Conservation (phyloP, 2,888 invertebrate genomes). For the Endomychus coccineus region DNA sequence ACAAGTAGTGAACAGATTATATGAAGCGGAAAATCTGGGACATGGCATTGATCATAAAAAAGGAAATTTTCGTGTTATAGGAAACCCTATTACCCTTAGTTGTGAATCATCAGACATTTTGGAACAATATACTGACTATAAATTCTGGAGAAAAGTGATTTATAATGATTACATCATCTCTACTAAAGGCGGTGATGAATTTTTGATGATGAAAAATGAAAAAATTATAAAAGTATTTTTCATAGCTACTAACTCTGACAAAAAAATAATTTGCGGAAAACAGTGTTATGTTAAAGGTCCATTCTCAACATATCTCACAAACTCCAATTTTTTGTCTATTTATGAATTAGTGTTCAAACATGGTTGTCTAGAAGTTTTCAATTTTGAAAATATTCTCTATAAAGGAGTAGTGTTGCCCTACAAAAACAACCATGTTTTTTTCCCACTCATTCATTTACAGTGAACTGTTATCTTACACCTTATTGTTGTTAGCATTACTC, state of each 20-base stretch:
- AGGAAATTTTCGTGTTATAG: no score
- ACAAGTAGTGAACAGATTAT: conserved; percentile 1
- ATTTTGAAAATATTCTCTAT: background rate
- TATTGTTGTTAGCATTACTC: no score
- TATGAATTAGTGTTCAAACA: background rate
- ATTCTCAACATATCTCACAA: background rate
- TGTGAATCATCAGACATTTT: no score
- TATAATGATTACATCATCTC: conserved; percentile 2
- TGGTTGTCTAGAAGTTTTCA: background rate
- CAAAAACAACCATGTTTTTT: conserved; percentile 1
- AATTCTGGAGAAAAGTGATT: background rate
- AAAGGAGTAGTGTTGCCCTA: background rate
- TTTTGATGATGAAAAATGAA: conserved; percentile 5
- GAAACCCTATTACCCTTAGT: no score
- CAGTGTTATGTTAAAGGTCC: background rate
- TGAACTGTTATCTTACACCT: no score
- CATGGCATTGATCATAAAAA: background rate
- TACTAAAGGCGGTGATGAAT: conserved; percentile 1
- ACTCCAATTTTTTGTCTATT: background rate
- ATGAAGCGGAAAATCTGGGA: conserved; percentile 1
- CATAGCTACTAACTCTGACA: conserved; percentile 1
- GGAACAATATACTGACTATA: background rate
- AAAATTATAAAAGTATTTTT: no score
- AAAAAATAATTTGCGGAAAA: background rate
- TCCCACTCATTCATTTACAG: background rate